Evolutionary conservation across 2,113 vertebrate species (phyloP).

Genomic region (Lontra canadensis): DNA sequence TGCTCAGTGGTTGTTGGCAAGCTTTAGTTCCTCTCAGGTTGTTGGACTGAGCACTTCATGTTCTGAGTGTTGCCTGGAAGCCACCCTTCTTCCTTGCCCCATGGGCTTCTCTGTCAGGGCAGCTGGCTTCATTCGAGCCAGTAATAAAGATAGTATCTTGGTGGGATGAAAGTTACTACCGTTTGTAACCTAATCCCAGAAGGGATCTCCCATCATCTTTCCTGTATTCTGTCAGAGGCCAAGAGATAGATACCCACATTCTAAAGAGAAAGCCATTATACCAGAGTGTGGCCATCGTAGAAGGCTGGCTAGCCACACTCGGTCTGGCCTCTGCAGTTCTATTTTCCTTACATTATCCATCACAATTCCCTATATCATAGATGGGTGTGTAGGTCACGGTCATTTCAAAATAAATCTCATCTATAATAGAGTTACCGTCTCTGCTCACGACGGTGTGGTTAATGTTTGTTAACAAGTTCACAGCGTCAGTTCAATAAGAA

Average conservation of each 20-base stretch:
- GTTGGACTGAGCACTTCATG: neutral
- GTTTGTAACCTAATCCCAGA: neutral
- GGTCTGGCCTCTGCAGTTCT: accelerated
- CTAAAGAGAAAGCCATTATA: neutral
- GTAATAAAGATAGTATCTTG: neutral
- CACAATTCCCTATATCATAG: neutral
- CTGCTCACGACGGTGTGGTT: neutral
- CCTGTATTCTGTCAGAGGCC: neutral
- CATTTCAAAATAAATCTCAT: neutral
- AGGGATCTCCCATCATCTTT: neutral
- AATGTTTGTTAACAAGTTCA: neutral
- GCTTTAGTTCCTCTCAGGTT: too few relatives aligned
- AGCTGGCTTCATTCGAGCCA: neutral
- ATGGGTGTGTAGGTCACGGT: neutral
- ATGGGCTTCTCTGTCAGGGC: neutral
- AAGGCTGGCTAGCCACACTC: neutral
- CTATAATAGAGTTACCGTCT: neutral
- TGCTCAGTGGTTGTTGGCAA: neutral
- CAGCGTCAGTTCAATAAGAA: neutral
- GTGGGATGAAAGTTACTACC: neutral
- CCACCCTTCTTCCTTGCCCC: neutral
- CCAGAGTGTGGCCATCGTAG: accelerated
- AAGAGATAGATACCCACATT: neutral
- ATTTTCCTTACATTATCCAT: neutral
- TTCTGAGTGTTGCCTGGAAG: neutral